Evolutionary conservation across 1,140 invertebrate species (phyloP).

Genomic region (Parapsyche elsis): DNA sequence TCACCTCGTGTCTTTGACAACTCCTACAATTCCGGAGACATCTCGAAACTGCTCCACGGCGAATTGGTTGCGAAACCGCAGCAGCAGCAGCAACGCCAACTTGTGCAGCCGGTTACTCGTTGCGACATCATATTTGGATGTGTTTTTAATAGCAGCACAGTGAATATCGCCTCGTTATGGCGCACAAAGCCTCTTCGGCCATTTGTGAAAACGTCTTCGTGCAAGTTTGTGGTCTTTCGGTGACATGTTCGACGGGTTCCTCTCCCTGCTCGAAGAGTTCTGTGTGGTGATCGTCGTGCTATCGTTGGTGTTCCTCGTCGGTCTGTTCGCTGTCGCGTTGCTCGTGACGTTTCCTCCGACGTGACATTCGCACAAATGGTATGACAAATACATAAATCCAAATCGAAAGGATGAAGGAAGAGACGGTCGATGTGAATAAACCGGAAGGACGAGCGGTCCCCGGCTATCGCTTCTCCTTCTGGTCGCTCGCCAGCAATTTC

Average conservation of each 20-base stretch:
- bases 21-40: too few relatives aligned
- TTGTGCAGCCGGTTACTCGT: slow-evolving; percentile 5
- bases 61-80: neutral
- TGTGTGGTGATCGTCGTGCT: neutral
- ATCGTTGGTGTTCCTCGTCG: neutral
- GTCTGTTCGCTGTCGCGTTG: slow-evolving; percentile 11
- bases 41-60: too few relatives aligned
- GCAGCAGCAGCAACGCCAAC: neutral
- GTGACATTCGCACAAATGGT: neutral
- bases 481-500: slow-evolving; percentile 54
- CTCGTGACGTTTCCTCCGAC: neutral
- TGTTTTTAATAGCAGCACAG: slow-evolving; percentile 7
- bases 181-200: neutral
- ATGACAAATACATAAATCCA: neutral
- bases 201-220: neutral
- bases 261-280: neutral
- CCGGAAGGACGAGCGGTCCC: slow-evolving; percentile 50
- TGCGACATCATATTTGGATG: slow-evolving; percentile 23
- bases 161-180: neutral
- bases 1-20: slow-evolving; percentile 11
- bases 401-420: slow-evolving; percentile 47
- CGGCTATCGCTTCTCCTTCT: slow-evolving; percentile 55
- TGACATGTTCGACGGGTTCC: neutral
- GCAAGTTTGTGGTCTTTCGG: neutral
- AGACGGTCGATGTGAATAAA: slow-evolving; percentile 48